Base-by-base conservation (phyloP, 2,113 vertebrate genomes). In the Austrofundulus limnaeus region DNA sequence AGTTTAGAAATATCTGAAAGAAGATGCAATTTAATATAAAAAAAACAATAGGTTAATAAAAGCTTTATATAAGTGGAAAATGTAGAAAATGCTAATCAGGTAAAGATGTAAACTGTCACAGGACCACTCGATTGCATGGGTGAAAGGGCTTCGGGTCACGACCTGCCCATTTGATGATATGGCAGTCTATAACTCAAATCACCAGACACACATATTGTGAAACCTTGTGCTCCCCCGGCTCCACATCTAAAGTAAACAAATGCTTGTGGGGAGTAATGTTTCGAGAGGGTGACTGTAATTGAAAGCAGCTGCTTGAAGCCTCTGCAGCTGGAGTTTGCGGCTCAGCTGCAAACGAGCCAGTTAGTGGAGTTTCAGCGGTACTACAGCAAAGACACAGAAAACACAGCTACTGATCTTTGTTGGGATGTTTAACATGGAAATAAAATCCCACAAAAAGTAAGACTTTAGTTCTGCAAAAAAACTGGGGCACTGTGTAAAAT, bases 231-330 rank as follows among this genome's bases (percentile, higher is more conserved):
- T 53, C 60, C 75, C 68, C 54, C 45, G 56, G 76, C 60, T 75
- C 79, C 73, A 85, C 81, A 76, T 84, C 80, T 82, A 75, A 88
- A 88, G 81, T 87, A 83, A 90, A 89, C 83, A 91, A 81, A 82
- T 80, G 80, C 72, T 78, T 75, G 77, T 80, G 85, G 39, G 9
- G 72, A 69, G 79, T 83, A 83, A 86, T 87, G 78, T 82, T 87
- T 80, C 74, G 61, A 48, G 23, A 68, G 77, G 70, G 28, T 61
- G 78, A 86, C 72, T 60, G 68, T 85, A 89, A 88, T 80, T 85
- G 85, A 81, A 87, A 82, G 77, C 85, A 83, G 87, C 88, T 90
- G 83, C 82, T 84, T 67, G 43, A 74, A 71, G 60, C 50, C 67
- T 77, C 61, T 64, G 71, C 82, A 86, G 78, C 82, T 87, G 87